These are phyloP conservation scores for Drosophila yooni DNA, from an alignment of 2,888 invertebrate genomes.

Conservation along the genomic window DNA sequence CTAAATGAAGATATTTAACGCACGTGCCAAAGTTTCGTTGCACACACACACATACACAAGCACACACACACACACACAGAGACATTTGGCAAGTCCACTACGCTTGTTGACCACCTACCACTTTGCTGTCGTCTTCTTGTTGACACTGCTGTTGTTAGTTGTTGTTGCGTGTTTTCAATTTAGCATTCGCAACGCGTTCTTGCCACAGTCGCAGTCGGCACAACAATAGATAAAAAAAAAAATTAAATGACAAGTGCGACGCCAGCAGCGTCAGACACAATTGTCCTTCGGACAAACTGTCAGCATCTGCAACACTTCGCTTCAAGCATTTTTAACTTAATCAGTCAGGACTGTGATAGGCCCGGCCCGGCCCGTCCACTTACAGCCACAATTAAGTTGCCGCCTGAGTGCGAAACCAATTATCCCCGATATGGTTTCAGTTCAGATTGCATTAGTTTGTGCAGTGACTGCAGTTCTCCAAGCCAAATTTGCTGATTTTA, in stretches of 20 bases:
- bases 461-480: too few species aligned
- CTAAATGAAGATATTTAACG: constrained; percentile 76
- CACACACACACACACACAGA: constrained; percentile 38
- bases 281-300: constrained; percentile 30
- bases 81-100: constrained; percentile 47
- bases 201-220: constrained; percentile 30
- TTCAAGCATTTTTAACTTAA: constrained; percentile 44
- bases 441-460: not conserved
- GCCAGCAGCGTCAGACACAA: constrained; percentile 38
- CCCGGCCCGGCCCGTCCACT: not conserved
- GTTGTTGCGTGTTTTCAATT: constrained; percentile 44
- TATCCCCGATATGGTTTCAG: not conserved
- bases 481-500: too few species aligned
- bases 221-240: constrained; percentile 2
- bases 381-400: not conserved
- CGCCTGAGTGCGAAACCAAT: not conserved
- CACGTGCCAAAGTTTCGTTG: constrained; percentile 60
- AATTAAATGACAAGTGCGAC: constrained; percentile 28
- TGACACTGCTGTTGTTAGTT: constrained; percentile 43
- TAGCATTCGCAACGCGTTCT: constrained; percentile 59
- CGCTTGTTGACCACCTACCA: not conserved
- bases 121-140: constrained; percentile 21
- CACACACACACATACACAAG: not conserved
- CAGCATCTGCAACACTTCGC: constrained; percentile 4
- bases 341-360: constrained; percentile 34